Base-by-base conservation (phyloP, 2,113 vertebrate species). In the Hoplias malabaricus region DNA sequence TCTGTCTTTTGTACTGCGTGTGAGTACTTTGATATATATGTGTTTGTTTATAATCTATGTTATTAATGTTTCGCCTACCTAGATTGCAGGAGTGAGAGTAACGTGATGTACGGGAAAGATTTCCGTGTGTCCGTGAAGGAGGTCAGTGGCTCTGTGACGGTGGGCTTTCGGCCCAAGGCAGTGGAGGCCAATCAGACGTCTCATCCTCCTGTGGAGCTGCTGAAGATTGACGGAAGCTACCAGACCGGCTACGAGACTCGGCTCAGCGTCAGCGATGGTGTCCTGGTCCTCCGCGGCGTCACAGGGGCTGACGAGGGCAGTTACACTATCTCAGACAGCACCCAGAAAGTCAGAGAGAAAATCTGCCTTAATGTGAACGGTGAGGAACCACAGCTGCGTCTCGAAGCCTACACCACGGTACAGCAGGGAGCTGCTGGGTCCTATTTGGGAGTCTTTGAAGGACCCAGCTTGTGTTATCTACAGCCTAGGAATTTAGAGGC, bases 321-420 rank as follows among this genome's bases (percentile, higher is more conserved):
- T 80, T 93, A 92, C 86, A 90, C 91, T 3, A 46, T 93, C 61
- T 78, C 79, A 14, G 88, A 90, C 25, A 31, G 2, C 9, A 19
- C 14, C 5, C 84, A 82, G 10, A 76, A 36, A 1, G 81, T 89
- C 50, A 62, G 75, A 70, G 86, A 4, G 59, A 92, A 92, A 82
- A 74, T 90, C 54, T 93, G 92, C 82, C 88, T 93, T 31, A 92
- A 92, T 9, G 91, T 93, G 56, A 91, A 66, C 88, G 92, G 92
- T 93, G 74, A 90, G 23, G 12, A n/a, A 48, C 38, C 33, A 7
- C 8, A 21, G n/a, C n/a, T n/a, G n/a, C n/a, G n/a, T n/a, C n/a
- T n/a, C n/a, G n/a, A n/a, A n/a, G n/a, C n/a, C n/a, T n/a, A n/a
- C n/a, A n/a, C n/a, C n/a, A n/a, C n/a, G n/a, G n/a, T n/a, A n/a